phyloP scores from a whole-genome alignment of 2,888 invertebrate genomes.

The Alloplasta piceator region DNA sequence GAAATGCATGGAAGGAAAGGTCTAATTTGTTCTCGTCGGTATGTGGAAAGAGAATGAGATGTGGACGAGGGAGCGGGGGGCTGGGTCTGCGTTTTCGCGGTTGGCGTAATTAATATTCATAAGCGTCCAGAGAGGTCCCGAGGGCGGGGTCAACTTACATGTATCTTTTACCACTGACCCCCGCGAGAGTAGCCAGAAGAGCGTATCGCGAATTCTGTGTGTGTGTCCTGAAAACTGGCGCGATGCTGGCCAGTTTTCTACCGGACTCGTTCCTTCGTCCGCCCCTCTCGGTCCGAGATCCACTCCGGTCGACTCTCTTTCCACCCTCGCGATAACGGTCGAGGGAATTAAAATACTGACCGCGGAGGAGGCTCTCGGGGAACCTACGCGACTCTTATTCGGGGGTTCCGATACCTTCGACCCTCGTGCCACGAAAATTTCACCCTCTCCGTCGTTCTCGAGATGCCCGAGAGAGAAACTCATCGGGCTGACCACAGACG shows the following conservation, averaged over 20 bases:
- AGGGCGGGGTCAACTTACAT: conserved; percentile 84
- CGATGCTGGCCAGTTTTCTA: conserved; percentile 66
- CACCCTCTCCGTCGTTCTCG: conserved; percentile 67
- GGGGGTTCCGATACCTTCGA: conserved; percentile 27
- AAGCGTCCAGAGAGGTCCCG: conserved; percentile 83
- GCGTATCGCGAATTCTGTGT: background rate
- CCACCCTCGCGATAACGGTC: conserved; percentile 79
- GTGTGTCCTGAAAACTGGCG: conserved; percentile 36
- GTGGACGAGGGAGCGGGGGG: conserved; percentile 59
- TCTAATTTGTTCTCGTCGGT: conserved; percentile 83
- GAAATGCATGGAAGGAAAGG: conserved; percentile 83
- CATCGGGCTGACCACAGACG: conserved; percentile 32
- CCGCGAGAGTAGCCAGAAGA: conserved; percentile 58
- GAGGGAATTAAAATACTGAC: conserved; percentile 82
- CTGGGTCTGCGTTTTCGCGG: conserved; percentile 63
- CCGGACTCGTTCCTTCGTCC: conserved; percentile 63
- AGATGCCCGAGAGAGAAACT: conserved; percentile 10
- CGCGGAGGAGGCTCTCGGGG: conserved; percentile 73
- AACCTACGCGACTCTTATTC: conserved; percentile 56
- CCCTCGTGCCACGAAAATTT: background rate
- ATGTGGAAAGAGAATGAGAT: conserved; percentile 64
- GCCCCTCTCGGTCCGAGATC: conserved; percentile 21
- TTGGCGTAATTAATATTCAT: conserved; percentile 83
- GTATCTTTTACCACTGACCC: conserved; percentile 83
- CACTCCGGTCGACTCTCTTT: conserved; percentile 47